A percentile compares a stretch with the other conserved stretches of the same genome.
phyloP scores from a whole-genome alignment of 1,140 invertebrate genomes.

The Diuraphis noxia region DNA sequence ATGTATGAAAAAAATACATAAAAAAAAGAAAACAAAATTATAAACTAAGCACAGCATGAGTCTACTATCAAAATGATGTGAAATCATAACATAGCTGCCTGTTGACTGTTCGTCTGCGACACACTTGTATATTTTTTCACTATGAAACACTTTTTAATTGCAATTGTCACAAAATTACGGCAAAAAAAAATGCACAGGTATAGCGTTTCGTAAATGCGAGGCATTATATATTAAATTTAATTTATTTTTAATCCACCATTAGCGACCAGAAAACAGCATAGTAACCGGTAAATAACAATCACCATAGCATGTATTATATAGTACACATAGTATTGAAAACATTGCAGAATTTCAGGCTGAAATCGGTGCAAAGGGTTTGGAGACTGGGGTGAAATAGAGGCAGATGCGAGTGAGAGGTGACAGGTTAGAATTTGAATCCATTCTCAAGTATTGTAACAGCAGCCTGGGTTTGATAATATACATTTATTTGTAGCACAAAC shows the following conservation, averaged over 20 bases:
- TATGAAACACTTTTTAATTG: constrained; percentile 50
- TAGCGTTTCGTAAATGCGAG: constrained; percentile 52
- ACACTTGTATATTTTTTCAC: constrained; percentile 29
- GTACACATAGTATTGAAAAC: constrained; percentile 38
- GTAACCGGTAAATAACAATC: constrained; percentile 50
- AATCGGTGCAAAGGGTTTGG: constrained; percentile 34
- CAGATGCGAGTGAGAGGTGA: constrained; percentile 50
- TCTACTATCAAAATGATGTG: constrained; percentile 49
- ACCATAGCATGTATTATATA: constrained; percentile 48
- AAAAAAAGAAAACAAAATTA: constrained; percentile 37
- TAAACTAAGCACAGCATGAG: constrained; percentile 51
- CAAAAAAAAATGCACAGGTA: constrained; percentile 38
- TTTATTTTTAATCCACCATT: constrained; percentile 45
- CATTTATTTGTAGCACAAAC: constrained; percentile 12
- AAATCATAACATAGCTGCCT: constrained; percentile 41
- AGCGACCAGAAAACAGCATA: constrained; percentile 50
- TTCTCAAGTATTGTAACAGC: constrained; percentile 40
- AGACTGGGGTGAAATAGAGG: constrained; percentile 13
- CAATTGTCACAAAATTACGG: constrained; percentile 45
- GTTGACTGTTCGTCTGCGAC: constrained; percentile 42
- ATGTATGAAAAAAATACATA: background rate
- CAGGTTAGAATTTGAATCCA: constrained; percentile 50
- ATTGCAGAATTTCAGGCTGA: constrained; percentile 46
- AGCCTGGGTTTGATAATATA: constrained; percentile 20
- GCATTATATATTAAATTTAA: constrained; percentile 34